A percentile compares a stretch with the other conserved stretches of the same genome.
These are phyloP conservation scores for Spisula solida DNA, from an alignment of 2,888 invertebrate genomes.

Conservation along the genomic window DNA sequence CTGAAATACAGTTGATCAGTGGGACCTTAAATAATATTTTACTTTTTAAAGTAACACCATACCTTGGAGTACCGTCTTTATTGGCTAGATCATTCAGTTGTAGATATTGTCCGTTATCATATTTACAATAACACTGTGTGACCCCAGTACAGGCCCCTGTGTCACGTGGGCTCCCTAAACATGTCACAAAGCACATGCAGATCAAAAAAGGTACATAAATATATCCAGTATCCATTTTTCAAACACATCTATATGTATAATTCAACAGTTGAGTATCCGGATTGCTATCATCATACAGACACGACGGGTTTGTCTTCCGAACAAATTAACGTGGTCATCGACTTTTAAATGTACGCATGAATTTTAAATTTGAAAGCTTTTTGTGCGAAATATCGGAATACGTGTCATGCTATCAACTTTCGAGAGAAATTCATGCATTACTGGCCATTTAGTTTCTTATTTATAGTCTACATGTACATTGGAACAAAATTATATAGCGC, in stretches of 20 bases:
- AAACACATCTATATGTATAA: background rate
- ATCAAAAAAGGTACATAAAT: background rate
- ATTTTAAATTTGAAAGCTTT: too few species aligned
- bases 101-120: slow-evolving; percentile 56
- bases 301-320: too few species aligned
- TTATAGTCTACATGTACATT: too few species aligned
- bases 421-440: too few species aligned
- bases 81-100: slow-evolving; percentile 39
- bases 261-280: background rate
- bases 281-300: background rate
- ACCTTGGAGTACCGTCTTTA: slow-evolving; percentile 55
- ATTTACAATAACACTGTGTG: slow-evolving; percentile 55
- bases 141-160: slow-evolving; percentile 51
- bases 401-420: too few species aligned
- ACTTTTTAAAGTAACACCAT: background rate
- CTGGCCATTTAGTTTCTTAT: too few species aligned
- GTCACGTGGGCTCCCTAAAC: background rate
- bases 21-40: too few species aligned
- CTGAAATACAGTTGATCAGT: too few species aligned
- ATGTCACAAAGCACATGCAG: slow-evolving; percentile 1
- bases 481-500: too few species aligned
- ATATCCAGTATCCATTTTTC: slow-evolving; percentile 15
- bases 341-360: too few species aligned
- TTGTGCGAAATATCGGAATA: too few species aligned
- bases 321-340: too few species aligned